Evolutionary conservation across 2,113 vertebrate species (phyloP), one percentile per base, ranked within the genome.

Genomic region (Microcebus griseorufus): DNA sequence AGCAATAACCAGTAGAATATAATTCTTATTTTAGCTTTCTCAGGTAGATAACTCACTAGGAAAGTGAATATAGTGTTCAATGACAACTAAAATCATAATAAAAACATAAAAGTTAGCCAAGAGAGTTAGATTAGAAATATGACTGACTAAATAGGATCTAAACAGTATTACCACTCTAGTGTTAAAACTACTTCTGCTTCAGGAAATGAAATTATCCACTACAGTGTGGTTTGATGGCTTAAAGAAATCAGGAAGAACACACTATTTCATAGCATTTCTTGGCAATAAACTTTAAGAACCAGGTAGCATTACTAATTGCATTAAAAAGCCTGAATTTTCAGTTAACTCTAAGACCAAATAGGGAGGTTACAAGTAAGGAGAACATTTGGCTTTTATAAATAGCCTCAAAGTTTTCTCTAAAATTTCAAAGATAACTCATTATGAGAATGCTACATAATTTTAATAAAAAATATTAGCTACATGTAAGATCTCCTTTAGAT

Each of bases 121-220:
- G 6, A 60, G n/a, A 87, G 17, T 65, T 64, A 72, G 34, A 53
- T 67, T 58, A 88, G 22, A 96, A 81, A 55, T 86, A 85, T 32
- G 37, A 92, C 2, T 83, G 45, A 93, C 64, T 81, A 81, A 70
- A 70, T 29, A 73, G 53, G 7, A 80, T 13, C 58, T 83, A 72
- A 60, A 84, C 7, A 83, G 16, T 93, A 94, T 45, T 93, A 53
- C 22, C 60, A 78, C 4, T 93, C 65, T 53, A 72, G 29, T 84
- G 32, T 76, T 93, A 84, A 97, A 93, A 81, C 78, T 32, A 89
- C 62, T 87, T 81, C 18, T 96, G 65, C 62, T 78, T 95, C 20
- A 83, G 79, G 67, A 96, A 94, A 96, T 95, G 29, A 95, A 92
- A 93, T 80, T 73, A 96, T 60, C 65, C 86, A 62, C 8, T 42